These are phyloP conservation scores for Periplaneta americana DNA, from an alignment of 1,140 invertebrate species.

Conservation along the genomic window DNA sequence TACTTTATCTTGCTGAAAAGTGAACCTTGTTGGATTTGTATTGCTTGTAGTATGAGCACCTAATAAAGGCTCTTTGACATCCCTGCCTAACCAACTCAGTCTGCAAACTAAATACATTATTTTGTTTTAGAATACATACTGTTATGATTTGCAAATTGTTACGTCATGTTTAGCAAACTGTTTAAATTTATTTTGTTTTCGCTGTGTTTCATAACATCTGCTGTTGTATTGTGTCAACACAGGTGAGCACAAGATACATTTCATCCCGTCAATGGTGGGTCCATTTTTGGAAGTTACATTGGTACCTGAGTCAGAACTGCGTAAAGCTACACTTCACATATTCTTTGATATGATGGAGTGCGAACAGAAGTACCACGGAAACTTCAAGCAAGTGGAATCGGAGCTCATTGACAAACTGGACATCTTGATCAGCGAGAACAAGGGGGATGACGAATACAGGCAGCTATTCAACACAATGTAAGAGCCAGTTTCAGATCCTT, in stretches of 20 bases:
- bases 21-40: too few species aligned
- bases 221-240: too few species aligned
- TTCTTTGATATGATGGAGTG: conserved; percentile 98
- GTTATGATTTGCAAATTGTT: too few species aligned
- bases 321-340: conserved; percentile 88
- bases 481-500: conserved; percentile 40
- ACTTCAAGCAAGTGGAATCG: conserved; percentile 83
- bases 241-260: conserved; percentile 77
- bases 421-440: conserved; percentile 85
- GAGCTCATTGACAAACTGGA: conserved; percentile 92
- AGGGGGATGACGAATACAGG: conserved; percentile 89
- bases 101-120: too few species aligned
- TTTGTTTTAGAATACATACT: too few species aligned
- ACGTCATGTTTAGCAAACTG: too few species aligned
- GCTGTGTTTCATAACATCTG: too few species aligned
- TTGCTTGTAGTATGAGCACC: too few species aligned
- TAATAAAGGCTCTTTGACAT: too few species aligned
- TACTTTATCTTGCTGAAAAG: too few species aligned
- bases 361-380: conserved; percentile 75
- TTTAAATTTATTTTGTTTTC: too few species aligned
- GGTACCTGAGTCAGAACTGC: conserved; percentile 79
- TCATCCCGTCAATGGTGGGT: conserved; percentile 90
- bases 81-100: too few species aligned
- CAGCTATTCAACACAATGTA: conserved; percentile 91
- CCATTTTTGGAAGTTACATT: conserved; percentile 91